Evolutionary conservation across 1,140 invertebrate species (phyloP).

Genomic region (Papilio glaucus): DNA sequence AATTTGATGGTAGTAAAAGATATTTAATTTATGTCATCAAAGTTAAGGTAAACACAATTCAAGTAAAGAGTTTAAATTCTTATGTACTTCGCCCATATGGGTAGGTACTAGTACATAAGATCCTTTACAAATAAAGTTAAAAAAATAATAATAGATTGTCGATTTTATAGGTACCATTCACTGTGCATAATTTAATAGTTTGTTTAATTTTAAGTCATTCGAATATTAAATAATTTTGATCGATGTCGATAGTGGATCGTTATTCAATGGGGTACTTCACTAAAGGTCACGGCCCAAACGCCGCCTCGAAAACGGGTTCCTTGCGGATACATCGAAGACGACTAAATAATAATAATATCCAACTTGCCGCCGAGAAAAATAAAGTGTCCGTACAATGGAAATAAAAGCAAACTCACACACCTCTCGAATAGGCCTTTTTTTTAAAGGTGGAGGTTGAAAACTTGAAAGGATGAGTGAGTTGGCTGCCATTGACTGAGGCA

Average conservation of each 20-base stretch:
- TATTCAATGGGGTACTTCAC: conserved; percentile 41
- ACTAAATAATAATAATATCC: conserved; percentile 72
- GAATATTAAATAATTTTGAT: conserved; percentile 37
- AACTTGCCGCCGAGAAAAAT: conserved; percentile 58
- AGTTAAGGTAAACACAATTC: too few relatives aligned
- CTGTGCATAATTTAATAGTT: too few relatives aligned
- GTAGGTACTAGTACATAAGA: too few relatives aligned
- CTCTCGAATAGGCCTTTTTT: conserved; percentile 54
- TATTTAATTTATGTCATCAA: too few relatives aligned
- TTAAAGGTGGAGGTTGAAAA: conserved; percentile 46
- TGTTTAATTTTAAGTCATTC: too few relatives aligned
- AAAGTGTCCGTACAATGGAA: conserved; percentile 60
- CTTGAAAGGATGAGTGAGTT: conserved; percentile 47
- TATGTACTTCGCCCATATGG: too few relatives aligned
- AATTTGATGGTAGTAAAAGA: too few relatives aligned
- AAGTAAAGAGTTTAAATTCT: too few relatives aligned
- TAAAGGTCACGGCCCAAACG: conserved; percentile 77
- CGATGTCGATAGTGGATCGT: conserved; percentile 51
- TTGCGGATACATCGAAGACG: conserved; percentile 62
- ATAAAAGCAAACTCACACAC: conserved; percentile 59
- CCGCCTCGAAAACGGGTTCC: conserved; percentile 66
- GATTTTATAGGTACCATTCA: too few relatives aligned
- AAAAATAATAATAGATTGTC: too few relatives aligned
- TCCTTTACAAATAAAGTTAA: too few relatives aligned
- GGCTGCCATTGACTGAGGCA: conserved; percentile 39